Base-by-base conservation (phyloP, 2,797 vertebrate genomes). In the Tragelaphus oryx region DNA sequence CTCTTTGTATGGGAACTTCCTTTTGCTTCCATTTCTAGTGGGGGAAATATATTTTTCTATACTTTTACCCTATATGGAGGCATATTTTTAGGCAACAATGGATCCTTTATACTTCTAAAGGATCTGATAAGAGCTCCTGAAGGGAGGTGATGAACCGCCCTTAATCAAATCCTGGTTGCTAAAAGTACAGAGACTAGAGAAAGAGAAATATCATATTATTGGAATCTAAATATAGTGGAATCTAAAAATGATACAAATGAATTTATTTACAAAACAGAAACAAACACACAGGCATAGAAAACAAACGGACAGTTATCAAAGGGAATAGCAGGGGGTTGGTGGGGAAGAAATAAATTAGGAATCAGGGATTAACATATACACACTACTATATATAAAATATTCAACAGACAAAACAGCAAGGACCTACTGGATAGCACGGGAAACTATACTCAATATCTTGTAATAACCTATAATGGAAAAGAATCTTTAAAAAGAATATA, bases 91-190 rank as follows among this genome's bases (percentile, higher is more conserved):
- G 52, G 48, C 50, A 71, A 68, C 26, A 14, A 24, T 16, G 14
- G 33, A 46, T 46, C 65, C 30, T 68, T 92, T 68, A 75, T 22
- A 50, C 5, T 78, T 91, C 37, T 60, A 41, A 86, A 57, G 46
- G 55, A 89, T 95, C 71, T 82, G 62, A 59, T 94, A 94, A 94
- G 80, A 75, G 54, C 10, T 93, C 54, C 41, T 74, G 14, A 57
- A 76, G 52, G 37, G 17, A 52, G 46, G 28, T 59, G 46, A 24
- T 52, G 52, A 48, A 65, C 26, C 33, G 33, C 17, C 22, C 74
- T 93, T 89, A 93, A 93, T 95, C 80, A 87, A 89, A 78, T 81
- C 60, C 41, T 85, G 57, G 37, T 71, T 94, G 59, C 33, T 92
- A 46, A 52, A 94, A 87, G 76, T 37, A 83, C 91, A 83, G 8